Conservation (phyloP, 2,113 vertebrate genomes). For the Muntiacus muntjak region DNA sequence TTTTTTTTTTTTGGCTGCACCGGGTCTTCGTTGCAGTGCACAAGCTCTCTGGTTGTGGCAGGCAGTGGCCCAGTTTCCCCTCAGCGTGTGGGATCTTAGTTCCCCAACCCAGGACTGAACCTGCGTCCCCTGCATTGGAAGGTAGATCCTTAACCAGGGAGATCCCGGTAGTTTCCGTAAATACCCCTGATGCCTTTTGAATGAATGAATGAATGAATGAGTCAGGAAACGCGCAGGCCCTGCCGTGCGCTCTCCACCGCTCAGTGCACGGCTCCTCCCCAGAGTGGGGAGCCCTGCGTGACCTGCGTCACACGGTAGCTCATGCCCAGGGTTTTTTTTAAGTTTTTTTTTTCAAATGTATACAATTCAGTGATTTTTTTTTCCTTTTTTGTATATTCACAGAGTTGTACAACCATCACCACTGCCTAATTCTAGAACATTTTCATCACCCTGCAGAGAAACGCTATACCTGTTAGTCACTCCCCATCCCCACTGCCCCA, state of each 20-base stretch:
- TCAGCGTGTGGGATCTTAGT: neutral
- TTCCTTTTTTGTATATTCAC: neutral
- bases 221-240: neutral
- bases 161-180: neutral
- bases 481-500: neutral
- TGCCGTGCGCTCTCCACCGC: rapidly evolving
- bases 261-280: neutral
- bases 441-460: neutral
- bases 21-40: neutral
- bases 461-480: neutral
- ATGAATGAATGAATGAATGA: neutral
- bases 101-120: neutral
- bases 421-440: neutral
- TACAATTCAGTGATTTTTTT: neutral
- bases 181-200: neutral
- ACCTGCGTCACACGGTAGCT: neutral
- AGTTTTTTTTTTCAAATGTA: neutral
- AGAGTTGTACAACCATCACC: neutral
- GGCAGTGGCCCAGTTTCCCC: neutral
- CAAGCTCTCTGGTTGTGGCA: neutral
- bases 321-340: rapidly evolving
- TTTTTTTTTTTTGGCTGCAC: neutral
- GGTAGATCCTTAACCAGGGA: neutral
- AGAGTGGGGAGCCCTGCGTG: neutral
- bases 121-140: neutral